Evolutionary conservation across 1,140 invertebrate species (phyloP).

Genomic region (Brachystomella parvula): DNA sequence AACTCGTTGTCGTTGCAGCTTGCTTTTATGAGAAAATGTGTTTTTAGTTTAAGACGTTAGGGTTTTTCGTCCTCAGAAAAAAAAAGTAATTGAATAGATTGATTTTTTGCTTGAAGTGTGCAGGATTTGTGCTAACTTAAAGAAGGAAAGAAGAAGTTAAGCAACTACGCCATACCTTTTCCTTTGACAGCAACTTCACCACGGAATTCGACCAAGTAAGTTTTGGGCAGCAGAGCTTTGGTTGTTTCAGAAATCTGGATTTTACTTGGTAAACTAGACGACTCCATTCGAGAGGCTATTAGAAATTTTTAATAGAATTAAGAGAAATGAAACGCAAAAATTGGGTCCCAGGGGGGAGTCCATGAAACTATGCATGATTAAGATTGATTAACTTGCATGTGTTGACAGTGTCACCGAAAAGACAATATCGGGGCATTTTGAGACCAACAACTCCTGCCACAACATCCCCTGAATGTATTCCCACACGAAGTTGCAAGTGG

Average conservation of each 20-base stretch:
- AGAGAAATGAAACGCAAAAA: not conserved
- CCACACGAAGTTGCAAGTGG: conserved; percentile 80
- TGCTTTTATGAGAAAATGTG: too few species aligned
- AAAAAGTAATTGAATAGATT: conserved; percentile 2
- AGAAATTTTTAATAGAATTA: not conserved
- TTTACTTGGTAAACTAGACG: conserved; percentile 81
- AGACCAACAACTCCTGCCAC: conserved; percentile 90
- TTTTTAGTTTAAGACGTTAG: too few species aligned
- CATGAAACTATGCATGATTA: conserved; percentile 24
- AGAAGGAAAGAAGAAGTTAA: too few species aligned
- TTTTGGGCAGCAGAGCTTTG: conserved; percentile 60
- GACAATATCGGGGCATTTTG: conserved; percentile 90
- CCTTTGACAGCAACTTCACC: conserved; percentile 78
- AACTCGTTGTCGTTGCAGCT: too few species aligned
- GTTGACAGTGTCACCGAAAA: conserved; percentile 89
- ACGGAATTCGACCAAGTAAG: conserved; percentile 57
- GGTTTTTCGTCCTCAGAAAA: too few species aligned
- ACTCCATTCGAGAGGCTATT: conserved; percentile 77
- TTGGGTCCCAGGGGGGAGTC: not conserved
- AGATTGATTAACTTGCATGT: conserved; percentile 45
- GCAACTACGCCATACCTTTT: conserved; percentile 59
- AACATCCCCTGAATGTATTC: conserved; percentile 80
- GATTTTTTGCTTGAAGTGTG: conserved; percentile 6
- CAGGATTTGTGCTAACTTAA: too few species aligned
- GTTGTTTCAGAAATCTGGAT: conserved; percentile 90